A percentile compares a stretch with the other conserved stretches of the same genome.
These are phyloP conservation scores for Diabrotica undecimpunctata DNA, from an alignment of 1,140 invertebrate species.

Conservation along the genomic window DNA sequence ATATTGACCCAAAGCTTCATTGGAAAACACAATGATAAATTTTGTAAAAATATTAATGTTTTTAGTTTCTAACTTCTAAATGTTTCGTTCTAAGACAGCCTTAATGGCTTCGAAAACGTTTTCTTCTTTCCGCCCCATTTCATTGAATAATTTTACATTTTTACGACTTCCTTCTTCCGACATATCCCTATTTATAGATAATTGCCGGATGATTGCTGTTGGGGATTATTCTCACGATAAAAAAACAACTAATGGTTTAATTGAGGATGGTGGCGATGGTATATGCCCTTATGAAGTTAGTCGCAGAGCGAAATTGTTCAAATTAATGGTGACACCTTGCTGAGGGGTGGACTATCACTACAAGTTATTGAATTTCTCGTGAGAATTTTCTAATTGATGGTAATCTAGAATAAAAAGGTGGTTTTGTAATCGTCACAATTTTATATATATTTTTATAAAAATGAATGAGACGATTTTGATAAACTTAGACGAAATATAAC, in stretches of 20 bases:
- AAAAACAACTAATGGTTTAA: neutral
- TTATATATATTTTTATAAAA: too few species aligned
- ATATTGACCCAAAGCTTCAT: too few species aligned
- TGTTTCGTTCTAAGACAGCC: too few species aligned
- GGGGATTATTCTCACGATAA: neutral
- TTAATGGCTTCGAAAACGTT: too few species aligned
- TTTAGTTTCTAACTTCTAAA: too few species aligned
- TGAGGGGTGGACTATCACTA: neutral
- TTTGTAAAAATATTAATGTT: too few species aligned
- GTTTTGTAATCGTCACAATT: too few species aligned
- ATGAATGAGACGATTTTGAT: too few species aligned
- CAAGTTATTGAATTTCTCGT: neutral
- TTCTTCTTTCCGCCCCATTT: neutral
- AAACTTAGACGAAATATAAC: too few species aligned
- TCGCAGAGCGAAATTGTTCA: neutral
- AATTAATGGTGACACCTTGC: constrained; percentile 2
- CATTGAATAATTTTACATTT: constrained; percentile 1
- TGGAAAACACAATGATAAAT: too few species aligned
- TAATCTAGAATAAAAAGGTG: too few species aligned
- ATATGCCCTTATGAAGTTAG: neutral
- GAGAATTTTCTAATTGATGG: neutral
- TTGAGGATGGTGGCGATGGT: neutral
- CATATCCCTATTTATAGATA: neutral
- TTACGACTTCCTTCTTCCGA: neutral
- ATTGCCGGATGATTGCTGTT: neutral